A percentile compares a stretch with the other conserved stretches of the same genome.
Conservation (phyloP, 2,888 invertebrate genomes). For the Apoderus coryli region DNA sequence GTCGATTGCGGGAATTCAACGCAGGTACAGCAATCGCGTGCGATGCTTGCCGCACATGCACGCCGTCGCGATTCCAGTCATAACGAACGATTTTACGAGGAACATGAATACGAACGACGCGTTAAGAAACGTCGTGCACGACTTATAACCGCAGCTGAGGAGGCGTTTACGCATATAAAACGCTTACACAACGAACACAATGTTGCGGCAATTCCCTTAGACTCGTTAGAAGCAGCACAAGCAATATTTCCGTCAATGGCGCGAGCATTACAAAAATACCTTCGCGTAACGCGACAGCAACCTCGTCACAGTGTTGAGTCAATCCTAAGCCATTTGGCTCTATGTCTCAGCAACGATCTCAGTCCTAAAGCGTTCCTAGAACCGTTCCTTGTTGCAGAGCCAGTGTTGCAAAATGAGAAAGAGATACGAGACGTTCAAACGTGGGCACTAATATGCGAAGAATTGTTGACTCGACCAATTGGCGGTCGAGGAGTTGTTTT, state of each 20-base stretch:
- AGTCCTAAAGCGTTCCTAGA: constrained; percentile 92
- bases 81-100: constrained; percentile 96
- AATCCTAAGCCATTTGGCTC: constrained; percentile 78
- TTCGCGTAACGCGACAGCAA: constrained; percentile 90
- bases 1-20: constrained; percentile 65
- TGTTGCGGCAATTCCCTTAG: constrained; percentile 75
- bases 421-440: constrained; percentile 73
- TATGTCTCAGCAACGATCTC: constrained; percentile 85
- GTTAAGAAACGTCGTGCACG: constrained; percentile 84
- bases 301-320: constrained; percentile 90
- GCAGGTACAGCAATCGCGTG: constrained; percentile 51
- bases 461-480: constrained; percentile 74
- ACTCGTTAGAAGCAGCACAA: constrained; percentile 92
- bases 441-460: constrained; percentile 93
- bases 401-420: constrained; percentile 73
- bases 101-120: constrained; percentile 88
- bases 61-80: constrained; percentile 82
- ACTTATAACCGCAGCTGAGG: constrained; percentile 86
- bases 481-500: constrained; percentile 74
- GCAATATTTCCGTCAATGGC: constrained; percentile 97
- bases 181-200: constrained; percentile 55
- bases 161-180: constrained; percentile 95
- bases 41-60: constrained; percentile 59
- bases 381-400: constrained; percentile 75
- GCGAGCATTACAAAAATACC: constrained; percentile 87